Base-by-base conservation (phyloP, 2,113 vertebrate genomes). In the Struthio camelus region DNA sequence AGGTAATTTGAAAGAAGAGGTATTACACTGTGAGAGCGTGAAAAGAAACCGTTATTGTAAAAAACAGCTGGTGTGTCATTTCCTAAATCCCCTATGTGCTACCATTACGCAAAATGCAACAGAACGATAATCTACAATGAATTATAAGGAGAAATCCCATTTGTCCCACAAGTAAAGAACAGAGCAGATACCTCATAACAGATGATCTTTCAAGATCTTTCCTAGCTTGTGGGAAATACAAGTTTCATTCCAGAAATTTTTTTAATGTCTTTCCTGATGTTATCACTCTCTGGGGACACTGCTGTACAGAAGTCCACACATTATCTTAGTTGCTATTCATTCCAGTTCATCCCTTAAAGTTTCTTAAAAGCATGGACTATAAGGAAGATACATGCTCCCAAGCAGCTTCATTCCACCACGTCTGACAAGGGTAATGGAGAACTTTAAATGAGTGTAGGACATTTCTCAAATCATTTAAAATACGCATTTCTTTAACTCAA, bases 31-130 rank as follows among this genome's bases (percentile, higher is more conserved):
- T 22, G 64, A 96, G 86, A 61, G 77, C 73, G 84, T 75, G 56
- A 85, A 89, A 93, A 87, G 71, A 28, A 71, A 46, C 73, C 81
- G 77, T 93, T 93, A 94, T 87, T 94, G 92, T 78, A 96, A 44
- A 92, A 95, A 95, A 95, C 90, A 96, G 90, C 88, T 95, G 88
- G 88, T 92, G 83, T 91, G 90, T 89, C 90, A 94, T 81, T 95
- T 90, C 92, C 84, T 89, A 82, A 92, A 93, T 93, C 95, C 94
- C 92, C 80, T 3, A 5, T 72, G 80, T 90, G 70, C 86, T 92
- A 67, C 80, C 80, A 81, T 93, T 94, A 92, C 53, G 89, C 51
- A 71, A 89, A 90, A 48, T 1, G 19, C 90, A 79, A 48, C 61
- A 87, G 85, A 92, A 95, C 0, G 17, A 96, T 93, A 90, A 96